Percentiles rank a stretch among this genome's conserved stretches.
Evolutionary conservation across 2,113 vertebrate genomes (phyloP).

Genomic region (Ovibos moschatus): DNA sequence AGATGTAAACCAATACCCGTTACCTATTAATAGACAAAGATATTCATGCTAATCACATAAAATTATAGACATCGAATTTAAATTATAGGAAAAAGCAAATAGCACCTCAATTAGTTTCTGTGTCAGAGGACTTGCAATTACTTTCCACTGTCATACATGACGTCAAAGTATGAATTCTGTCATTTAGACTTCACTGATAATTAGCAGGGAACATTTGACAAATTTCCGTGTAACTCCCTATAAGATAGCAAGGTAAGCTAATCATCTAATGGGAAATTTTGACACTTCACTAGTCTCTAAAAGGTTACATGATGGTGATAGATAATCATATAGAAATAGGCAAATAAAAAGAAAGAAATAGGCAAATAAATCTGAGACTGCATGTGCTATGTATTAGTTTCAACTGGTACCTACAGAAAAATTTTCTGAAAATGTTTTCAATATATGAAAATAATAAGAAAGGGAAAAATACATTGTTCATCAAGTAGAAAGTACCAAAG

Average conservation of each 20-base stretch:
- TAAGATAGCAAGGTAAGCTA: slow-evolving; percentile 69
- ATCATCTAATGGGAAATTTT: slow-evolving; percentile 75
- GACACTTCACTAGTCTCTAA: slow-evolving; percentile 73
- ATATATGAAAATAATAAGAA: slow-evolving; percentile 61
- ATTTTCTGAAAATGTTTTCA: slow-evolving; percentile 77
- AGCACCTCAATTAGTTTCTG: slow-evolving; percentile 72
- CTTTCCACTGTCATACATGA: slow-evolving; percentile 70
- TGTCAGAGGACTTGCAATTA: slow-evolving; percentile 68
- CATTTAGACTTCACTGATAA: slow-evolving; percentile 77
- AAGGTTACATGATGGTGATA: slow-evolving; percentile 71
- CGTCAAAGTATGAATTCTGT: slow-evolving; percentile 69
- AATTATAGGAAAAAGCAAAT: slow-evolving; percentile 75
- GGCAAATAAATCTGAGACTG: slow-evolving; percentile 75
- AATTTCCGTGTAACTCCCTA: slow-evolving; percentile 71
- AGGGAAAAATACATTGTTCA: slow-evolving; percentile 64
- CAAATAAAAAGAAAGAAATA: not conserved
- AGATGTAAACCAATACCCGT: slow-evolving; percentile 59
- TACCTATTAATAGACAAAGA: slow-evolving; percentile 57
- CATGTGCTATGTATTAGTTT: slow-evolving; percentile 75
- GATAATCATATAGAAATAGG: slow-evolving; percentile 74
- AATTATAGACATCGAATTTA: slow-evolving; percentile 71
- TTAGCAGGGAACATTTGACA: slow-evolving; percentile 71
- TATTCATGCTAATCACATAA: slow-evolving; percentile 65
- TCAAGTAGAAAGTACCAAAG: slow-evolving; percentile 52
- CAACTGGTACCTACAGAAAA: slow-evolving; percentile 74